These are phyloP conservation scores for Arge pagana DNA, from an alignment of 2,888 invertebrate species.

Conservation along the genomic window DNA sequence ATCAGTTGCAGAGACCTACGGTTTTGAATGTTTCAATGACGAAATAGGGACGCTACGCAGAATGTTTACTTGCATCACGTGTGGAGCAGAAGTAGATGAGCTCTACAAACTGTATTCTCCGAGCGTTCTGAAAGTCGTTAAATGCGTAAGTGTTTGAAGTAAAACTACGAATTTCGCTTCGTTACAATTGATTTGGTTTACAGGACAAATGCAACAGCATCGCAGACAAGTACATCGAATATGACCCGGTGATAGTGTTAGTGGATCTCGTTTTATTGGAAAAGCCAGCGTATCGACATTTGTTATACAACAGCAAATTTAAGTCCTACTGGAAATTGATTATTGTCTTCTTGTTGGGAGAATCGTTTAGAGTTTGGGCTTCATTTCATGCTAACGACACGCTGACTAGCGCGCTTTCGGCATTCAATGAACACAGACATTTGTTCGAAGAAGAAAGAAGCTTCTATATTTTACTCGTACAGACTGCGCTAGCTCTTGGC, in stretches of 20 bases:
- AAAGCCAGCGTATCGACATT: conserved; percentile 81
- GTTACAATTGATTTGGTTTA: conserved; percentile 42
- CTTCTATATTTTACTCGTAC: conserved; percentile 48
- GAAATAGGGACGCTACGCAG: too few relatives aligned
- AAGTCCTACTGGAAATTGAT: conserved; percentile 81
- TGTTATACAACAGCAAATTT: conserved; percentile 79
- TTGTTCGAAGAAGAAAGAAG: conserved; percentile 44
- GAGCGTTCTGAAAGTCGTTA: conserved; percentile 72
- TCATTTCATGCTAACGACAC: conserved; percentile 28
- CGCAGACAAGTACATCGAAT: conserved; percentile 91
- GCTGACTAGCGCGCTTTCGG: neutral
- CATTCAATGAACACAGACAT: conserved; percentile 14
- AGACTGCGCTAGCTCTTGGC: conserved; percentile 44
- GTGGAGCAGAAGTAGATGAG: conserved; percentile 67
- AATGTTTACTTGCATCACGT: conserved; percentile 68
- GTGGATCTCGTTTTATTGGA: conserved; percentile 84
- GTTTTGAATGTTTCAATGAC: too few relatives aligned
- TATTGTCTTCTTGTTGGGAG: conserved; percentile 76
- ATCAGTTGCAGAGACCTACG: too few relatives aligned
- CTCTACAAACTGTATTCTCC: conserved; percentile 73
- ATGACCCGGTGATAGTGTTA: conserved; percentile 84
- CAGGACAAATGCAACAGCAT: conserved; percentile 75
- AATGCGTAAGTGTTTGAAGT: conserved; percentile 68
- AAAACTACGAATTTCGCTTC: conserved; percentile 5
- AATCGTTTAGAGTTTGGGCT: conserved; percentile 77